A percentile compares a stretch with the other conserved stretches of the same genome.
Conservation (phyloP, 2,888 invertebrate genomes). For the Spodoptera picta region DNA sequence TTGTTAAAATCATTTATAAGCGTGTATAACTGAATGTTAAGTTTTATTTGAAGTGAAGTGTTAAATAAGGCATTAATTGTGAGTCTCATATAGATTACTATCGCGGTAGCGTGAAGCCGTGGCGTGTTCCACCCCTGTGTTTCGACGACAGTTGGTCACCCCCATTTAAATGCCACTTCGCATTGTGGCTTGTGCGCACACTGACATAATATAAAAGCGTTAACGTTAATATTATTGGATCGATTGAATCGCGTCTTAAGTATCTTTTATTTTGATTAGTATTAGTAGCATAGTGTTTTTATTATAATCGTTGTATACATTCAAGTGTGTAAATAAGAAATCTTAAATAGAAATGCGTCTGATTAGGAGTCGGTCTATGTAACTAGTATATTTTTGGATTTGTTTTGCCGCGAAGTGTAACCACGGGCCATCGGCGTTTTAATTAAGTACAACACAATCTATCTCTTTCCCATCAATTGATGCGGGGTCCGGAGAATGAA, state of each 20-base stretch:
- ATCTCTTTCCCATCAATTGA: slow-evolving; percentile 80
- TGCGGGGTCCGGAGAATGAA: slow-evolving; percentile 81
- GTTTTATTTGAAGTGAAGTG: slow-evolving; percentile 71
- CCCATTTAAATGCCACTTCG: slow-evolving; percentile 87
- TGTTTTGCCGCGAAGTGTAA: too few species aligned
- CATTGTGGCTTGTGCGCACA: slow-evolving; percentile 87
- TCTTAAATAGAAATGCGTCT: too few species aligned
- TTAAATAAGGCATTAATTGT: slow-evolving; percentile 85
- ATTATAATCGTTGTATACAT: too few species aligned
- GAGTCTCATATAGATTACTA: slow-evolving; percentile 85
- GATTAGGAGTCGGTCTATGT: too few species aligned
- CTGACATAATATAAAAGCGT: slow-evolving; percentile 76
- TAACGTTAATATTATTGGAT: slow-evolving; percentile 76
- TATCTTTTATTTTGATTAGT: background rate
- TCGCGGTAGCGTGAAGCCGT: slow-evolving; percentile 84
- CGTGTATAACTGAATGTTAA: slow-evolving; percentile 54
- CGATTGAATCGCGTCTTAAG: slow-evolving; percentile 51
- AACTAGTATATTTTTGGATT: too few species aligned
- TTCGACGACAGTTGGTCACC: slow-evolving; percentile 88
- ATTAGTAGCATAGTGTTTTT: too few species aligned
- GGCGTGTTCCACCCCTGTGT: slow-evolving; percentile 81
- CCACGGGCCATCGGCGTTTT: slow-evolving; percentile 4
- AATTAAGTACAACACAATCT: slow-evolving; percentile 63
- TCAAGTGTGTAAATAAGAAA: too few species aligned
- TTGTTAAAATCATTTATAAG: slow-evolving; percentile 30